Conservation (phyloP, 1,140 invertebrate species). For the Lysiphlebus fabarum region DNA sequence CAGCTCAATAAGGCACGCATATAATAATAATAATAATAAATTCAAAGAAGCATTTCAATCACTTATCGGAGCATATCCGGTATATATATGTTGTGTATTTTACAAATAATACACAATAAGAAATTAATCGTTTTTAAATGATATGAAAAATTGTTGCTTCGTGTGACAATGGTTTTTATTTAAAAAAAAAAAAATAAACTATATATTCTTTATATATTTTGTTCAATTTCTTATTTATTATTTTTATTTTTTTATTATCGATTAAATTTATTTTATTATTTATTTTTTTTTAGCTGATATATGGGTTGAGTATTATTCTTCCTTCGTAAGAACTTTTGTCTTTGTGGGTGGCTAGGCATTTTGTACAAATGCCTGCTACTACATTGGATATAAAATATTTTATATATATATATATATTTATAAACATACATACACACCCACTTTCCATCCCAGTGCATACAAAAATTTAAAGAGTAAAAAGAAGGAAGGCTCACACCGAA, state of each 20-base stretch:
- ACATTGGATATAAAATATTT: constrained; percentile 9
- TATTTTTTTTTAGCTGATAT: no score
- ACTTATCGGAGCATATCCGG: constrained; percentile 9
- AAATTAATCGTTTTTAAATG: constrained; percentile 14
- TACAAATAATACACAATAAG: background rate
- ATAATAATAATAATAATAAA: background rate
- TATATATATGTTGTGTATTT: background rate
- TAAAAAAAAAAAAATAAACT: background rate
- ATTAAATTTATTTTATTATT: no score
- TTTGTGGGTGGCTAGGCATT: constrained; percentile 12
- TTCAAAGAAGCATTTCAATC: constrained; percentile 12
- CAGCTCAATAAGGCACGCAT: no score
- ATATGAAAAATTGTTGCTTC: background rate
- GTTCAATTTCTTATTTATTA: constrained; percentile 8
- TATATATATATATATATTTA: no score
- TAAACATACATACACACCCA: no score
- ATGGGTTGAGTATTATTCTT: no score
- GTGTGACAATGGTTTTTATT: background rate
- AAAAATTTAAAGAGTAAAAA: background rate
- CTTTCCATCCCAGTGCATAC: no score
- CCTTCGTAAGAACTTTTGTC: no score
- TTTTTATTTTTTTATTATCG: constrained; percentile 1
- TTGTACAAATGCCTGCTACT: constrained; percentile 15
- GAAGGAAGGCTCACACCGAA: constrained; percentile 18
- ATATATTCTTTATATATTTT: constrained; percentile 1